Evolutionary conservation across 2,797 vertebrate genomes (phyloP).

Genomic region (Pelobates cultripes): DNA sequence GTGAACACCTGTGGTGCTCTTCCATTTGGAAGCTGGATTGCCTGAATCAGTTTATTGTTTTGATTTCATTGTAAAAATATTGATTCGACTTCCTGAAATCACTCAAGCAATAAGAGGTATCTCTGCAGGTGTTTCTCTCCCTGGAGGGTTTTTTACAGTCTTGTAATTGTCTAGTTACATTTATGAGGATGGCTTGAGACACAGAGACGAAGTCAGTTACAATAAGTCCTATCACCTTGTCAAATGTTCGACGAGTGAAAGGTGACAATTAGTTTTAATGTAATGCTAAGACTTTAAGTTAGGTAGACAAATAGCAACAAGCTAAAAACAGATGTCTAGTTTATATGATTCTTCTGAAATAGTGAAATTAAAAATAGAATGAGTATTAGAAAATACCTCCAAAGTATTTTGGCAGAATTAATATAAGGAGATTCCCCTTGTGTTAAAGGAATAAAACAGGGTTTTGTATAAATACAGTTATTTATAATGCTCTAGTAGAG

Average conservation of each 20-base stretch:
- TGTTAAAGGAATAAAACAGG: no score
- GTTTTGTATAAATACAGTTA: no score
- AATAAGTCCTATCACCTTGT: slow-evolving; percentile 46
- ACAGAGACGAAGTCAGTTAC: slow-evolving; percentile 29
- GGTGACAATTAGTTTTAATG: slow-evolving; percentile 45
- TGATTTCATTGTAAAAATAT: slow-evolving; percentile 47
- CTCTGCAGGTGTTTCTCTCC: slow-evolving; percentile 41
- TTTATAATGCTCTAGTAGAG: no score
- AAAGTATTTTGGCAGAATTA: no score
- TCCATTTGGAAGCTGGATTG: slow-evolving; percentile 30
- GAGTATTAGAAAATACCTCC: no score
- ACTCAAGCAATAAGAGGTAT: slow-evolving; percentile 38
- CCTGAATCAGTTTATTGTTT: slow-evolving; percentile 40
- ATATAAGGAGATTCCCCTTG: no score
- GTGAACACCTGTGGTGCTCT: slow-evolving; percentile 30
- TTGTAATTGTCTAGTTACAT: slow-evolving; percentile 52
- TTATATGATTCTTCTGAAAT: background rate
- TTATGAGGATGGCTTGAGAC: slow-evolving; percentile 41
- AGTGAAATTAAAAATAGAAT: background rate
- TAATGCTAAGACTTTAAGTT: background rate
- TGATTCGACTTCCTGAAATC: slow-evolving; percentile 47
- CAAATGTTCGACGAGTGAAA: slow-evolving; percentile 31
- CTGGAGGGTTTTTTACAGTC: slow-evolving; percentile 44
- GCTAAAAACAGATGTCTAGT: background rate
- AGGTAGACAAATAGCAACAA: slow-evolving; percentile 8